These are phyloP conservation scores for Calycopis cecrops DNA, from an alignment of 1,140 invertebrate species.

Conservation along the genomic window DNA sequence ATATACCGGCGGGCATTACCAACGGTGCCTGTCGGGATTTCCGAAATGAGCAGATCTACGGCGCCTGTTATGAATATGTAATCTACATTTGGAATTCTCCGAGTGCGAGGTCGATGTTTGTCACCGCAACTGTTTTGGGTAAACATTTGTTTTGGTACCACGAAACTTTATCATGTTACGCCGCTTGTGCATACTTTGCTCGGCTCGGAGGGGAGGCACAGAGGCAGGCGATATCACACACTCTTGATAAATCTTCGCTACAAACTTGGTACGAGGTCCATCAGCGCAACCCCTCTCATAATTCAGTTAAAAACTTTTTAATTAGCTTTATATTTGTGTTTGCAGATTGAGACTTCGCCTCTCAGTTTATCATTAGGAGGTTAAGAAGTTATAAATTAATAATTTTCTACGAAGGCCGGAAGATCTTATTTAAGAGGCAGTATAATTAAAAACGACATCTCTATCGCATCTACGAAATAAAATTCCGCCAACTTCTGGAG, in stretches of 20 bases:
- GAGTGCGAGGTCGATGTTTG: slow-evolving; percentile 71
- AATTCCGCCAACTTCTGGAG: no score
- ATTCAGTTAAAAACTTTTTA: slow-evolving; percentile 75
- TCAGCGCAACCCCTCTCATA: slow-evolving; percentile 68
- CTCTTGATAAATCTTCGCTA: slow-evolving; percentile 64
- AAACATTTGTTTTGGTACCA: slow-evolving; percentile 66
- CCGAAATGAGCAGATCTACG: slow-evolving; percentile 61
- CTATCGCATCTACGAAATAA: no score
- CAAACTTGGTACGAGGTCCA: slow-evolving; percentile 66
- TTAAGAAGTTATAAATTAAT: slow-evolving; percentile 60
- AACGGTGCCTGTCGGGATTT: slow-evolving; percentile 58
- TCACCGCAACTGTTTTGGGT: slow-evolving; percentile 55
- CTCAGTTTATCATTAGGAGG: slow-evolving; percentile 64
- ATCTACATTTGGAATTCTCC: slow-evolving; percentile 74
- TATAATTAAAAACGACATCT: no score
- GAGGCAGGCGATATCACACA: slow-evolving; percentile 40
- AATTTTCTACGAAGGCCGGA: slow-evolving; percentile 23
- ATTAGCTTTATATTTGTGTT: slow-evolving; percentile 75
- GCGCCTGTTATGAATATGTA: slow-evolving; percentile 74
- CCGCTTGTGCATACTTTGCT: slow-evolving; percentile 19
- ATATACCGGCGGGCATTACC: slow-evolving; percentile 25
- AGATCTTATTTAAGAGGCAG: background rate
- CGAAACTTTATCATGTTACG: slow-evolving; percentile 44
- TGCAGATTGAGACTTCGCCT: slow-evolving; percentile 69
- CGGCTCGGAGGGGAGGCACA: slow-evolving; percentile 30